phyloP scores from a whole-genome alignment of 2,113 vertebrate genomes.

The Elaphurus davidianus region DNA sequence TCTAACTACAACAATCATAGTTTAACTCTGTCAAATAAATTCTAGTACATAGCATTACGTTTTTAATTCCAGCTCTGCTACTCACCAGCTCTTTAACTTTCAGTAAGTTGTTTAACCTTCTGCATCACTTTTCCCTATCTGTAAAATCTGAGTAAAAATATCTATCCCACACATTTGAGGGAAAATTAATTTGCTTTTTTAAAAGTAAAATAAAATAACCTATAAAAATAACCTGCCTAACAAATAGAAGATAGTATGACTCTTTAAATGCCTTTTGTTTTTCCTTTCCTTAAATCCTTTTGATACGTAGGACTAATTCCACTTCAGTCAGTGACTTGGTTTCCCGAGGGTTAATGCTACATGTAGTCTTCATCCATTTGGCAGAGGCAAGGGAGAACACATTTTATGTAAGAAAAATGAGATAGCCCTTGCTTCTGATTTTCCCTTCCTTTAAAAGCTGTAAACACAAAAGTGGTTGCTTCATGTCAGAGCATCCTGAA shows the following conservation, averaged over 20 bases:
- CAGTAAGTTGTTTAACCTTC: background rate
- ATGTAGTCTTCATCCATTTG: background rate
- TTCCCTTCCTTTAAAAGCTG: background rate
- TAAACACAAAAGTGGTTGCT: background rate
- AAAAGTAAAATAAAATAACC: background rate
- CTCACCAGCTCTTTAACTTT: background rate
- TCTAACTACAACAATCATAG: background rate
- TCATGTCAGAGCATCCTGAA: background rate
- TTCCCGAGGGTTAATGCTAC: background rate
- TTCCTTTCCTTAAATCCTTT: background rate
- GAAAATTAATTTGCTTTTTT: background rate
- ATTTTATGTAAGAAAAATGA: background rate
- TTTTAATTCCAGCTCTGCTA: background rate
- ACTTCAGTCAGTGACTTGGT: background rate
- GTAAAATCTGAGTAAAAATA: background rate
- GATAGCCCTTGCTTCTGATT: background rate
- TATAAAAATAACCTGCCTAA: background rate
- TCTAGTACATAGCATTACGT: background rate
- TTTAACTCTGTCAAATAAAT: background rate
- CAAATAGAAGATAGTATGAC: background rate
- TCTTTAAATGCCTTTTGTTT: background rate
- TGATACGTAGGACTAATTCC: background rate
- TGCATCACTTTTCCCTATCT: background rate
- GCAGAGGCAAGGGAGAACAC: background rate
- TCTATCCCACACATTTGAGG: background rate